Conservation (phyloP, 2,113 vertebrate species). For the Cebus imitator region DNA sequence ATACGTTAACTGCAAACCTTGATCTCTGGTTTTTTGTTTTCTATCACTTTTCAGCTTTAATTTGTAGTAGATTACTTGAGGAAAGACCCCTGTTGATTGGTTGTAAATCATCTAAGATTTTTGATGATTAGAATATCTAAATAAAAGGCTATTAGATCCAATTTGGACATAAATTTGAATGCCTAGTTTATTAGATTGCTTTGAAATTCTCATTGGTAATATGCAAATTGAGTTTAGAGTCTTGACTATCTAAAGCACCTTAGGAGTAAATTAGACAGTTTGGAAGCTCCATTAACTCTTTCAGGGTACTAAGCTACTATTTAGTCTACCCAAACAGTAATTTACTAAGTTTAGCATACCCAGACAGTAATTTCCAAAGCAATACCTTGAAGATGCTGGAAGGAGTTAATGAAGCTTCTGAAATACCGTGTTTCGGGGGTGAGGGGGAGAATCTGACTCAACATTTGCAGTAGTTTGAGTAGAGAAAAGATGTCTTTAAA, state of each 20-base stretch:
- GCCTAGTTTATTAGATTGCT: neutral
- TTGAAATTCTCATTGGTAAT: constrained; percentile 3
- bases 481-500: neutral
- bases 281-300: constrained; percentile 63
- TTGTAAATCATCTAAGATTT: constrained; percentile 18
- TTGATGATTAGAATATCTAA: neutral
- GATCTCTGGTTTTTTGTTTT: neutral
- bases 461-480: neutral
- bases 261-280: constrained; percentile 58
- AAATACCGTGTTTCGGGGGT: neutral
- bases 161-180: constrained; percentile 24
- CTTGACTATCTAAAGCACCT: neutral
- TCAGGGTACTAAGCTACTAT: constrained; percentile 3
- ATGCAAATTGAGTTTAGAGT: neutral
- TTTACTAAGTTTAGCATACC: constrained; percentile 61
- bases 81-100: neutral
- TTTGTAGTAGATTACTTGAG: neutral
- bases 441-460: neutral
- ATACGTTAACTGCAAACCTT: neutral
- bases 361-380: constrained; percentile 65
- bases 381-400: constrained; percentile 48
- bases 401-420: constrained; percentile 56
- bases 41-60: neutral
- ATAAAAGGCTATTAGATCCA: constrained; percentile 2
- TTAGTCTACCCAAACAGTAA: constrained; percentile 53